phyloP scores from a whole-genome alignment of 2,888 invertebrate genomes.

The Glomeris marginata region DNA sequence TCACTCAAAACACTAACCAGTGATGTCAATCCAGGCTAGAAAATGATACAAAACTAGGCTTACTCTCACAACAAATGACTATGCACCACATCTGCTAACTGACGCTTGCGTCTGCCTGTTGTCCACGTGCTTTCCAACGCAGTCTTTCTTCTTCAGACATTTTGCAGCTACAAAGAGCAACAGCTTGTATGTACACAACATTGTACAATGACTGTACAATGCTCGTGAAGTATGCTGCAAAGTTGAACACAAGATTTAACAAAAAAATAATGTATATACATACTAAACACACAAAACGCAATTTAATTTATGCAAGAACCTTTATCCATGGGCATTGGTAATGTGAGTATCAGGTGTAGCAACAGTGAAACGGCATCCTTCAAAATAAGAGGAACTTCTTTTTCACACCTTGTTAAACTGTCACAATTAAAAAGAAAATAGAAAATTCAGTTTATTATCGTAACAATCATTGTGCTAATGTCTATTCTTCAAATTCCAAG shows the following conservation, averaged over 20 bases:
- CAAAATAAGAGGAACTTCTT: slow-evolving; percentile 67
- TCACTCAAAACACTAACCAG: slow-evolving; percentile 23
- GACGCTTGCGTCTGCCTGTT: slow-evolving; percentile 4
- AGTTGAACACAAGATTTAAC: slow-evolving; percentile 6
- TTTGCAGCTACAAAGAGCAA: slow-evolving; percentile 47
- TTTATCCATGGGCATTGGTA: slow-evolving; percentile 71
- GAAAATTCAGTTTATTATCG: background rate
- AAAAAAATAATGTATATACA: slow-evolving; percentile 4
- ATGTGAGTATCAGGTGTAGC: slow-evolving; percentile 67
- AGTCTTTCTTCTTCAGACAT: slow-evolving; percentile 28
- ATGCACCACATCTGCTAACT: too few relatives aligned
- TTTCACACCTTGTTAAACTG: slow-evolving; percentile 24
- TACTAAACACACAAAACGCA: background rate
- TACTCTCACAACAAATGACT: background rate
- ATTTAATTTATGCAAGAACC: slow-evolving; percentile 40
- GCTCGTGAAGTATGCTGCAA: slow-evolving; percentile 70
- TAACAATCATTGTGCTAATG: too few relatives aligned
- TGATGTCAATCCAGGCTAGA: slow-evolving; percentile 1
- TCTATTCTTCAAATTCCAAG: too few relatives aligned
- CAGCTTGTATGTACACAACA: slow-evolving; percentile 73
- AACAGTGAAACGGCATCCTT: slow-evolving; percentile 73
- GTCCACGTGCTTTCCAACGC: slow-evolving; percentile 25
- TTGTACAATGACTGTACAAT: slow-evolving; percentile 78
- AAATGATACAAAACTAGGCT: background rate
- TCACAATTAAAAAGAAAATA: slow-evolving; percentile 5